Conservation (phyloP, 2,797 vertebrate species). For the Leptodactylus fallax region DNA sequence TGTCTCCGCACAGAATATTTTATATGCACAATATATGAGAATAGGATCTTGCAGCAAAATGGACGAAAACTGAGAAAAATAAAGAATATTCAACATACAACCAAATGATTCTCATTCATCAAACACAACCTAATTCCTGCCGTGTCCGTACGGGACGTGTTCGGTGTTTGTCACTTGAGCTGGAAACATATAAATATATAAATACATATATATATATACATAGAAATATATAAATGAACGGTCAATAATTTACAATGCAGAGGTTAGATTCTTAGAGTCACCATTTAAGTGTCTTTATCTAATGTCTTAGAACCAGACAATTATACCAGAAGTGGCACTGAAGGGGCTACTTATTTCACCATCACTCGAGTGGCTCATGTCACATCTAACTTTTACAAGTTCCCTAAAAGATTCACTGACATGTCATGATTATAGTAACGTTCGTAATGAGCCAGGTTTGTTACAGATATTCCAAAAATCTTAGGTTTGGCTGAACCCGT, state of each 20-base stretch:
- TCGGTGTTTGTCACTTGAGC: conserved; percentile 18
- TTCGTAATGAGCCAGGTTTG: too few species aligned
- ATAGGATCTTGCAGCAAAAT: conserved; percentile 43
- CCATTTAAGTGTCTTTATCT: too few species aligned
- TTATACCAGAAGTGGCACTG: too few species aligned
- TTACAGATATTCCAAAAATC: too few species aligned
- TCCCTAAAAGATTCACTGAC: too few species aligned
- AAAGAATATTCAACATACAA: conserved; percentile 55
- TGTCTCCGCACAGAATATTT: conserved; percentile 45
- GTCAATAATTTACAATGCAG: neutral
- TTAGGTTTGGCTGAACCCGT: too few species aligned
- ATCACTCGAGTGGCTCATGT: too few species aligned
- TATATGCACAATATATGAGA: conserved; percentile 52
- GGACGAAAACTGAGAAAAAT: conserved; percentile 48
- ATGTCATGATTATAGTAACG: too few species aligned
- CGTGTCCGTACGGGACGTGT: conserved; percentile 6
- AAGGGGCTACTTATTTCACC: too few species aligned
- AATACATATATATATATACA: neutral
- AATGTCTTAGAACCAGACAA: too few species aligned
- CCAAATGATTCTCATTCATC: conserved; percentile 61
- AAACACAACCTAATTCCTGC: conserved; percentile 19
- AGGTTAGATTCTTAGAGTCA: neutral
- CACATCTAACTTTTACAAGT: too few species aligned
- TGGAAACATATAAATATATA: neutral
- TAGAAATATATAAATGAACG: neutral